Evolutionary conservation across 1,140 invertebrate genomes (phyloP).

Genomic region (Tetranychus cinnabarinus): DNA sequence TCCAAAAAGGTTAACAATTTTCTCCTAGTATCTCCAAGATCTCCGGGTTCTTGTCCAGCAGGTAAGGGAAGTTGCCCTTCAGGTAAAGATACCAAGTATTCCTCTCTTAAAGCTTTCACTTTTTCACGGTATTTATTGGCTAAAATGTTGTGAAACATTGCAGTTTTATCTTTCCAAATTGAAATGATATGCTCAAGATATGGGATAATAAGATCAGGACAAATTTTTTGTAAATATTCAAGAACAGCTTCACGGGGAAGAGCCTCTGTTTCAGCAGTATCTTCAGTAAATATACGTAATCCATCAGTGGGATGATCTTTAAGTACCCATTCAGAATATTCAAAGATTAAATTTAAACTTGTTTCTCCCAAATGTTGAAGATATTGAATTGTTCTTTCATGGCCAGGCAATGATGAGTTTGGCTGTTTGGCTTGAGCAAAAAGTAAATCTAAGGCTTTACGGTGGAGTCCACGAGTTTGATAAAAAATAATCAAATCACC

Average conservation of each 20-base stretch:
- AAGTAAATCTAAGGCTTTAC: constrained; percentile 67
- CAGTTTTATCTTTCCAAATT: constrained; percentile 60
- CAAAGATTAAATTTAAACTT: constrained; percentile 69
- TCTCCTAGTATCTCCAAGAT: constrained; percentile 34
- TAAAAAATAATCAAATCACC: constrained; percentile 87
- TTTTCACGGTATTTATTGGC: constrained; percentile 58
- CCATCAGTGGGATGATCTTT: constrained; percentile 64
- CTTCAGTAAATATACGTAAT: constrained; percentile 79
- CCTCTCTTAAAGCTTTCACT: constrained; percentile 15
- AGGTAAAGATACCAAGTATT: constrained; percentile 16
- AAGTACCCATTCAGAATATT: constrained; percentile 83
- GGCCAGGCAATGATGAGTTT: constrained; percentile 33
- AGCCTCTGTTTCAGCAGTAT: constrained; percentile 60
- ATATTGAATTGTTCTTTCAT: constrained; percentile 64
- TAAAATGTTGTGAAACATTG: constrained; percentile 68
- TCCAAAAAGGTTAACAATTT: constrained; percentile 64
- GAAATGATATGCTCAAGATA: constrained; percentile 85
- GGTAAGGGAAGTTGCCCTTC: constrained; percentile 22
- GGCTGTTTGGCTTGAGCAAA: constrained; percentile 29
- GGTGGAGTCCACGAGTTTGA: constrained; percentile 71
- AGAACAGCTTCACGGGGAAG: constrained; percentile 59
- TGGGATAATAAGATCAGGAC: constrained; percentile 54
- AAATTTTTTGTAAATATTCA: constrained; percentile 58
- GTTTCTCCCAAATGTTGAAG: constrained; percentile 66
- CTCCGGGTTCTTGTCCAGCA: constrained; percentile 31